Conservation (phyloP, 2,888 invertebrate genomes). For the Adineta ricciae region DNA sequence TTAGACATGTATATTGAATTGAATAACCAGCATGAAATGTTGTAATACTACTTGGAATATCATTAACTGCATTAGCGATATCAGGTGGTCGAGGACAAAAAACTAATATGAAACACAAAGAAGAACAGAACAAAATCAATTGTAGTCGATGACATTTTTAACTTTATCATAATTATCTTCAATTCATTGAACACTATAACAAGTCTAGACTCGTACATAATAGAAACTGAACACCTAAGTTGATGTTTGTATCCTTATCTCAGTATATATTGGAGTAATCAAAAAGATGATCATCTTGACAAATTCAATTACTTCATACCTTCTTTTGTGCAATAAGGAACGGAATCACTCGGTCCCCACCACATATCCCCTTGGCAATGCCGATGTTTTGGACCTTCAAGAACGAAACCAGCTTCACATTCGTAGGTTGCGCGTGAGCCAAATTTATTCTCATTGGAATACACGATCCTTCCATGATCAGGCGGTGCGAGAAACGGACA, state of each 20-base stretch:
- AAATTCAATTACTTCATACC: not conserved
- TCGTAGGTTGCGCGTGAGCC: not conserved
- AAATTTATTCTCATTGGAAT: conserved; percentile 10
- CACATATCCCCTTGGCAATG: conserved; percentile 18
- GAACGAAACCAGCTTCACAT: not conserved
- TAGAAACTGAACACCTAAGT: not conserved
- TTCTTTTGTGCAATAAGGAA: conserved; percentile 1
- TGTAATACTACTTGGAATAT: not conserved
- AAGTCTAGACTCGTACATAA: not conserved
- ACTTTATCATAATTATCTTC: not conserved
- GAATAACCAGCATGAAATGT: conserved; percentile 23
- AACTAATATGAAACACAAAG: not conserved
- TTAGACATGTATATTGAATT: not conserved
- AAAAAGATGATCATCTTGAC: not conserved
- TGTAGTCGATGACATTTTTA: not conserved
- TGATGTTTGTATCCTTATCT: not conserved
- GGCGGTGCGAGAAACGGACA: not conserved
- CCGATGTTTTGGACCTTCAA: not conserved
- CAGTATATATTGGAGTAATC: not conserved
- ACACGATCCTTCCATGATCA: not conserved
- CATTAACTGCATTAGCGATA: not conserved
- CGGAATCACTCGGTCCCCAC: not conserved
- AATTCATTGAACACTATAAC: not conserved
- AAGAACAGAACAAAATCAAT: not conserved
- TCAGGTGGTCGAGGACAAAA: conserved; percentile 6